Evolutionary conservation across 2,797 vertebrate species (phyloP).

Genomic region (Melanotaenia parkinsoni): DNA sequence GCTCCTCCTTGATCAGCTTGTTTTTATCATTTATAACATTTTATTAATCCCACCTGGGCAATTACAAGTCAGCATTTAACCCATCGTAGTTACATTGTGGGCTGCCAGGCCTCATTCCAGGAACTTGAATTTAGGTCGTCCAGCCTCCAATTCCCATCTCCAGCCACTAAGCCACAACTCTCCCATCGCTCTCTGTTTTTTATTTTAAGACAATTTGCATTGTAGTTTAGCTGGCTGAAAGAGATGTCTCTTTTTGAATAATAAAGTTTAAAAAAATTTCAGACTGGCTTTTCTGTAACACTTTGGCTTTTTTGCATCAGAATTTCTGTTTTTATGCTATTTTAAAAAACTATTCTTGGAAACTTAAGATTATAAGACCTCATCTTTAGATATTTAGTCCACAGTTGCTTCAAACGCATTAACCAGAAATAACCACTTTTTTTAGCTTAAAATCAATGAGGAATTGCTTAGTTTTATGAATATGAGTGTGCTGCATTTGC

Average conservation of each 20-base stretch:
- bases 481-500: background rate
- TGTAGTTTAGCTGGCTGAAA: background rate
- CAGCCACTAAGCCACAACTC: too few relatives aligned
- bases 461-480: background rate
- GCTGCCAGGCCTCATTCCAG: too few relatives aligned
- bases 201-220: background rate
- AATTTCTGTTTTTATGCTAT: background rate
- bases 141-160: too few relatives aligned
- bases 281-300: background rate
- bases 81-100: too few relatives aligned
- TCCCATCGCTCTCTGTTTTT: too few relatives aligned
- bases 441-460: background rate
- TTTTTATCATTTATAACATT: background rate
- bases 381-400: background rate
- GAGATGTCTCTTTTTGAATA: background rate
- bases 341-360: background rate
- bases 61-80: too few relatives aligned
- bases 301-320: background rate
- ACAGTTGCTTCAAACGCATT: background rate
- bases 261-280: background rate
- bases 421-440: background rate
- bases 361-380: background rate
- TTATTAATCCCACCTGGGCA: too few relatives aligned
- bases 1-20: background rate
- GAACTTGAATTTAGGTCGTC: too few relatives aligned